Evolutionary conservation across 2,888 invertebrate species (phyloP).

Genomic region (Aporophyla nigra): DNA sequence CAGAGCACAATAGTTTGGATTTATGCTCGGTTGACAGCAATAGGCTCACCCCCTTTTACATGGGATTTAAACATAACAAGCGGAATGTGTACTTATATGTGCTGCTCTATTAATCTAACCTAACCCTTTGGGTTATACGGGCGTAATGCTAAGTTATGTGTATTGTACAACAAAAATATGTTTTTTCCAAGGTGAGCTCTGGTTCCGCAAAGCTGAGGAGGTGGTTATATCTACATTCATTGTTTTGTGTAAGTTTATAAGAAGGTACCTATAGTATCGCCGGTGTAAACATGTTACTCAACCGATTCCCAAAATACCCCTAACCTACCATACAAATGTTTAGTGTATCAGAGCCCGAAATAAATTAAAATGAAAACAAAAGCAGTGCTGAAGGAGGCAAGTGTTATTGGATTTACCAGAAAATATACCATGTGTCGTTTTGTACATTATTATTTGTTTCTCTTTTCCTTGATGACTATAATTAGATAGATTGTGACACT

Average conservation of each 20-base stretch:
- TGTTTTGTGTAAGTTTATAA: conserved; percentile 12
- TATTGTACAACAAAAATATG: not conserved
- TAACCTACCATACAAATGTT: conserved; percentile 44
- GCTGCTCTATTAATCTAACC: too few species aligned
- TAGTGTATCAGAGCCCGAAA: conserved; percentile 43
- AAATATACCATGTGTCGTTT: conserved; percentile 3
- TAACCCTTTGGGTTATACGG: not conserved
- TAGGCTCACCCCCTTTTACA: not conserved
- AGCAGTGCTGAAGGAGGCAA: conserved; percentile 29
- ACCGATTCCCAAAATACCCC: conserved; percentile 54
- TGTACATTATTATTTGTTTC: not conserved
- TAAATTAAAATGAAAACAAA: conserved; percentile 49
- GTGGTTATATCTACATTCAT: not conserved
- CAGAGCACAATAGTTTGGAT: not conserved
- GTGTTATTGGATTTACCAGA: conserved; percentile 1
- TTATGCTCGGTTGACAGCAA: not conserved
- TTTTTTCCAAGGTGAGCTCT: not conserved
- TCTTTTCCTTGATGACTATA: conserved; percentile 11
- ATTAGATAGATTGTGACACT: not conserved
- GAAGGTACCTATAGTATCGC: conserved; percentile 11
- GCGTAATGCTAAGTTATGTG: not conserved
- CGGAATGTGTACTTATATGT: not conserved
- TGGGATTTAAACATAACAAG: not conserved
- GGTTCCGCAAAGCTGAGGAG: not conserved
- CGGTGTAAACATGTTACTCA: conserved; percentile 54